Evolutionary conservation across 2,797 vertebrate genomes (phyloP), one percentile per base, ranked within the genome.

Genomic region (Coilia nasus): DNA sequence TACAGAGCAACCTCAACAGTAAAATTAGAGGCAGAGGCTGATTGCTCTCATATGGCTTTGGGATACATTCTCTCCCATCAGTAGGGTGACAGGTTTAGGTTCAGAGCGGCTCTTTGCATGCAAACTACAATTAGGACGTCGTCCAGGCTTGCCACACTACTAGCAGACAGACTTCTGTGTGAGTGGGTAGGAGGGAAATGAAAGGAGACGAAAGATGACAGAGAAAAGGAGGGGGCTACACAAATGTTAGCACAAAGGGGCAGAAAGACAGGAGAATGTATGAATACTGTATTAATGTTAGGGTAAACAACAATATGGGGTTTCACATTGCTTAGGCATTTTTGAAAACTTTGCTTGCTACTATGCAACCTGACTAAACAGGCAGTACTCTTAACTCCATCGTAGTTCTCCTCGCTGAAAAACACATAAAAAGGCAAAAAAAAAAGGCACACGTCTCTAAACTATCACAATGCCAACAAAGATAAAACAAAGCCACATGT

Each of bases 111-210:
- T 71, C 64, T 71, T 28, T 71, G 64, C 64, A 71, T 31, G 64
- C 64, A 71, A 35, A 71, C 64, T 71, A 71, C 64, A 78, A 78
- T 44, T 44, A 78, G 71, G 71, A 78, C 31, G 9, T 17, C 31
- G 17, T 41, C 71, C 71, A 78, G 71, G 71, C 71, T 78, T 41
- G 71, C 71, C 15, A 21, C 31, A 78, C 71, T 3, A 78, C 4
- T 35, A 41, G 3, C 67, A 41, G 67, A 59, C n/a, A 62, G 85
- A 81, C 57, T 47, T 81, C 60, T 64, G 60, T 86, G 64, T 21
- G 59, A 35, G 64, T 10, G 15, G 60, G 83, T 56, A 47, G 57
- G 57, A 14, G 6, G 59, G 21, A 17, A 59, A 67, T 64, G 12
- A 23, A 71, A 46, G 6, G 25, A 15, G 64, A 71, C 0, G 47